Conservation (phyloP, 2,888 invertebrate species). For the Drosophila seclusa region DNA sequence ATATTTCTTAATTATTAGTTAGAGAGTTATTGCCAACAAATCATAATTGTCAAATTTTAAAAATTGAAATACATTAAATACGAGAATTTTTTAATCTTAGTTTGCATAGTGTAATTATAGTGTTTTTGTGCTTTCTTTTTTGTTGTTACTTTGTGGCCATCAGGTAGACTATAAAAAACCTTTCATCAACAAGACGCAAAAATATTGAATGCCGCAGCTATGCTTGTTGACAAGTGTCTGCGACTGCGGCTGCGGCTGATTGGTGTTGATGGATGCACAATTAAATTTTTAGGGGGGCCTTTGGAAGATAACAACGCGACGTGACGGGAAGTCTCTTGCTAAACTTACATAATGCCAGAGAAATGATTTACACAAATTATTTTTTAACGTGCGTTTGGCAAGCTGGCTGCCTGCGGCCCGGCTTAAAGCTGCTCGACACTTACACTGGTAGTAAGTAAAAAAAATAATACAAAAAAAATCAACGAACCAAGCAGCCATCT, state of each 20-base stretch:
- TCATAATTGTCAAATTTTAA: not conserved
- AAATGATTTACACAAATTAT: constrained; percentile 78
- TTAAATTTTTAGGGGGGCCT: constrained; percentile 33
- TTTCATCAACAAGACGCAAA: constrained; percentile 67
- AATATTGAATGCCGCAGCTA: constrained; percentile 59
- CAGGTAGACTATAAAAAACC: constrained; percentile 41
- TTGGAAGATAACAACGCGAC: not conserved
- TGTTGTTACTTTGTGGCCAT: not conserved
- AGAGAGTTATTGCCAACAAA: not conserved
- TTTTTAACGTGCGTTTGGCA: constrained; percentile 71
- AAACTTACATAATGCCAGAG: constrained; percentile 62
- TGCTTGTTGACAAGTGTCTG: constrained; percentile 48
- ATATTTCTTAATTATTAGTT: not conserved
- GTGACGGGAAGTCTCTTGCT: not conserved
- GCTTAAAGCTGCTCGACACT: constrained; percentile 57
- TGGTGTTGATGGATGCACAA: constrained; percentile 60
- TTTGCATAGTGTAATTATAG: constrained; percentile 31
- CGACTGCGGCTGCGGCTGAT: constrained; percentile 34
- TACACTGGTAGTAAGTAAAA: not conserved
- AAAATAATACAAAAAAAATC: not conserved
- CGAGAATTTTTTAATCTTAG: not conserved
- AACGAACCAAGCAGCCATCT: constrained; percentile 23
- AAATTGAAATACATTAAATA: not conserved
- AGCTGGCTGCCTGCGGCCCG: constrained; percentile 39
- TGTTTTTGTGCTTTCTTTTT: not conserved